Base-by-base conservation (phyloP, 2,797 vertebrate genomes). In the Chrosomus eos region DNA sequence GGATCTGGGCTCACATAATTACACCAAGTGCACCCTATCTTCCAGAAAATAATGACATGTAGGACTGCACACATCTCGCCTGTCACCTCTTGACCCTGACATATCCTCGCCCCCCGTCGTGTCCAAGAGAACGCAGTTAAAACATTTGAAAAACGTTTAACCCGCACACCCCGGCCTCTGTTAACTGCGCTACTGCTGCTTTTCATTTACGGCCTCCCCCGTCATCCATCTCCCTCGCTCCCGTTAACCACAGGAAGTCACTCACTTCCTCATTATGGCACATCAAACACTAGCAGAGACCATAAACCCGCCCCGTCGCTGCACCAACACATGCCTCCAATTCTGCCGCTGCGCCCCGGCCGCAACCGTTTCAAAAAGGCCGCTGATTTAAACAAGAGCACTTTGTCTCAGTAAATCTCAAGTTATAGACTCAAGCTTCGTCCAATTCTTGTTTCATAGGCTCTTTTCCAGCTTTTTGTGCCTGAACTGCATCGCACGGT, bases 201-300 rank as follows among this genome's bases (percentile, higher is more conserved):
- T 89, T 83, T 88, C 88, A 89, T 89, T 89, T 89, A 82, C 64
- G 68, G 58, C 80, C 58, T 64, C 82, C 71, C 70, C 68, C 87
- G 45, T 84, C 84, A 82, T 74, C 53, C 70, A 79, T 73, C 84
- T 90, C 89, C 92, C 93, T 92, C 91, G 93, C 92, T 96, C 93
- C 94, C 93, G 92, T 93, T 92, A 95, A 94, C 94, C 95, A 96
- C 96, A 96, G 96, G 96, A 97, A 96, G 95, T 96, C 94, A 95
- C 96, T 97, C 96, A 96, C 94, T 94, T 95, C 94, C 93, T 97
- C 96, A 99, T 97, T 96, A 95, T 95, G 94, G 91, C 93, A 96
- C 96, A 96, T 96, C 96, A 97, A 97, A 96, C 93, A 91, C 95
- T 92, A 93, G 93, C 90, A 89, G 94, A 93, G 93, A 95, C 95